These are phyloP conservation scores for Schlechtendalia chinensis DNA, from an alignment of 1,140 invertebrate genomes.

Conservation along the genomic window DNA sequence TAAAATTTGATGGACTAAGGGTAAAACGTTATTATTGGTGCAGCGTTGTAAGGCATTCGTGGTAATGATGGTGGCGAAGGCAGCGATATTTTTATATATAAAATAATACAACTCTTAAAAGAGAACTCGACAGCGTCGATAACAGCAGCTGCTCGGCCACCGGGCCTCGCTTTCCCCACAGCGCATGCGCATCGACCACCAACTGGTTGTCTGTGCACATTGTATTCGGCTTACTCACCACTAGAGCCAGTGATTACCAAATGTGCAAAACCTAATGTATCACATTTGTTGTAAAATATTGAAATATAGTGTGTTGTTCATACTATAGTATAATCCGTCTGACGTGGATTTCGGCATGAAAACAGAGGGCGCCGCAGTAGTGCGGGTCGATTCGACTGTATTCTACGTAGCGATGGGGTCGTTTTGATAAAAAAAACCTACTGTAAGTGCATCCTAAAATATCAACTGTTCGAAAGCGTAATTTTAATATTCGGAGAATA, in stretches of 20 bases:
- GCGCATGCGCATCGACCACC: constrained; percentile 28
- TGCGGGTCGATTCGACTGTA: constrained; percentile 29
- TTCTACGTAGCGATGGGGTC: constrained; percentile 35
- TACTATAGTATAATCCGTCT: not conserved
- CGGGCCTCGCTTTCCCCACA: constrained; percentile 25
- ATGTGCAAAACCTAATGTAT: not conserved
- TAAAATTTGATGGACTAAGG: not conserved
- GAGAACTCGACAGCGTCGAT: constrained; percentile 7
- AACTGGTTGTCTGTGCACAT: constrained; percentile 46
- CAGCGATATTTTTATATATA: not conserved
- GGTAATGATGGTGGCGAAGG: not conserved
- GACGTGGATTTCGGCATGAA: not conserved
- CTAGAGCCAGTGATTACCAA: constrained; percentile 15
- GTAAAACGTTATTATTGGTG: not conserved
- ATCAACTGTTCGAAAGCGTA: not conserved
- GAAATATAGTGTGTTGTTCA: not conserved
- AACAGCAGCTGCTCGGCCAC: constrained; percentile 10
- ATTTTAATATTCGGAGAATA: not conserved
- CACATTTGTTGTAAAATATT: not conserved
- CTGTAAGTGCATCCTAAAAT: constrained; percentile 32
- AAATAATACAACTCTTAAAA: not conserved
- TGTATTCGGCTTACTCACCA: constrained; percentile 47
- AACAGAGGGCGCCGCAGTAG: constrained; percentile 20
- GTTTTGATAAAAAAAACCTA: constrained; percentile 37
- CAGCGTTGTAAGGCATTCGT: not conserved